Evolutionary conservation across 2,113 vertebrate genomes (phyloP).

Genomic region (Physeter macrocephalus): DNA sequence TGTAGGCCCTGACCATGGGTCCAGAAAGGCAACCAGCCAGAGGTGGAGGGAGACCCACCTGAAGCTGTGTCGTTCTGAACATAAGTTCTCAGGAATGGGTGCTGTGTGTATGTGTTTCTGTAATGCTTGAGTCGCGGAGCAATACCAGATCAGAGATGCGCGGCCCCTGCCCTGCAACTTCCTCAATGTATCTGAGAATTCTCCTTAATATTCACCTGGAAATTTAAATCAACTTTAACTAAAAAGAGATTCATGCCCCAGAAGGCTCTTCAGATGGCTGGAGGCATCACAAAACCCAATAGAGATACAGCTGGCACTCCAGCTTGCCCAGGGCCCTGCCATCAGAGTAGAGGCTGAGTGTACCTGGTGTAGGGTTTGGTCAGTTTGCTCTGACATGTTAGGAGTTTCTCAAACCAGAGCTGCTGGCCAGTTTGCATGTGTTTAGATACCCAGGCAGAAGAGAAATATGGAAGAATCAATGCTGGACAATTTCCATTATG

Average conservation of each 20-base stretch:
- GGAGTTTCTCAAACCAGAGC: background rate
- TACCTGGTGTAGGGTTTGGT: background rate
- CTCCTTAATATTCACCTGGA: background rate
- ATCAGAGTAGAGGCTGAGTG: too few species aligned
- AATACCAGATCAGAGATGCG: background rate
- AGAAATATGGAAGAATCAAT: background rate
- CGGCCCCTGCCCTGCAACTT: background rate
- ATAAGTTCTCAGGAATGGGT: background rate
- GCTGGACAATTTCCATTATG: background rate
- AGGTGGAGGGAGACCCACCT: background rate
- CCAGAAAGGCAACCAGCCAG: background rate
- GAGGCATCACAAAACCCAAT: background rate
- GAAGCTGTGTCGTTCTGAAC: background rate
- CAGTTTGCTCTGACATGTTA: background rate
- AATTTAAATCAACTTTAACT: constrained; percentile 6
- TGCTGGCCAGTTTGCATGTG: background rate
- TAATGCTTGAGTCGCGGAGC: background rate
- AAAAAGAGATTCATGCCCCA: background rate
- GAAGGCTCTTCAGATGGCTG: background rate
- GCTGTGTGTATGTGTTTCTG: background rate
- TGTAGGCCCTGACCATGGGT: too few species aligned
- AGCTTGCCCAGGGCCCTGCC: background rate
- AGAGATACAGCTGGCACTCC: background rate
- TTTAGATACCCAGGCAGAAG: background rate
- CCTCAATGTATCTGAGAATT: background rate